phyloP scores from a whole-genome alignment of 2,888 invertebrate species.

The Leptopilina myrica region DNA sequence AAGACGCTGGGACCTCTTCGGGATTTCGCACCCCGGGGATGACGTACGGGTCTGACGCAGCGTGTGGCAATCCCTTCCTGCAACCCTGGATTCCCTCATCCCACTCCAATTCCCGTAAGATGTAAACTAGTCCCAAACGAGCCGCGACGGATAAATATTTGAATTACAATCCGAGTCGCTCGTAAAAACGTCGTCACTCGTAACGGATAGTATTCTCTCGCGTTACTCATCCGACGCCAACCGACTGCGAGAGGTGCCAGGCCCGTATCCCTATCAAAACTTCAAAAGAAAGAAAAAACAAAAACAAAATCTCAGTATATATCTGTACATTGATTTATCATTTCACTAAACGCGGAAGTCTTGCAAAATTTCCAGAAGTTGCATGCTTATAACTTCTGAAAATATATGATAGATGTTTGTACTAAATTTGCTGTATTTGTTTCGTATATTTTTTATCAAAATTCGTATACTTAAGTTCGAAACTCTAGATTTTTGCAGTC shows the following conservation, averaged over 20 bases:
- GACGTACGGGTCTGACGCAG: slow-evolving; percentile 73
- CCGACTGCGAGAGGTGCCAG: slow-evolving; percentile 41
- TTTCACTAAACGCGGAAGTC: slow-evolving; percentile 9
- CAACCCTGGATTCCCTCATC: slow-evolving; percentile 40
- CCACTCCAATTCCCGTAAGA: slow-evolving; percentile 58
- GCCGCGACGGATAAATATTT: slow-evolving; percentile 70
- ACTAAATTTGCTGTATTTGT: no score
- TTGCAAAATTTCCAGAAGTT: neutral
- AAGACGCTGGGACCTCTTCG: slow-evolving; percentile 48
- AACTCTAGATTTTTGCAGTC: no score
- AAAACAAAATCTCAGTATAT: neutral
- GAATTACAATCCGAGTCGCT: slow-evolving; percentile 71
- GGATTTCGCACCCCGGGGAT: slow-evolving; percentile 68
- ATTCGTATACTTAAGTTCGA: no score
- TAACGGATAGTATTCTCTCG: slow-evolving; percentile 65
- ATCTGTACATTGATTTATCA: slow-evolving; percentile 1
- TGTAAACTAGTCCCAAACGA: slow-evolving; percentile 66
- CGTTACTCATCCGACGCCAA: slow-evolving; percentile 47
- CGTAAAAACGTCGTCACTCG: slow-evolving; percentile 74
- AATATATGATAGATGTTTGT: no score
- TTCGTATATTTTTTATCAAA: no score
- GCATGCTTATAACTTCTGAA: no score
- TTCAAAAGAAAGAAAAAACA: neutral
- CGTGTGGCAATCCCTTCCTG: slow-evolving; percentile 60
- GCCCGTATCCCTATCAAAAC: slow-evolving; percentile 29